These are phyloP conservation scores for Drosophila flavopinicola DNA, from an alignment of 2,888 invertebrate genomes.

Conservation along the genomic window DNA sequence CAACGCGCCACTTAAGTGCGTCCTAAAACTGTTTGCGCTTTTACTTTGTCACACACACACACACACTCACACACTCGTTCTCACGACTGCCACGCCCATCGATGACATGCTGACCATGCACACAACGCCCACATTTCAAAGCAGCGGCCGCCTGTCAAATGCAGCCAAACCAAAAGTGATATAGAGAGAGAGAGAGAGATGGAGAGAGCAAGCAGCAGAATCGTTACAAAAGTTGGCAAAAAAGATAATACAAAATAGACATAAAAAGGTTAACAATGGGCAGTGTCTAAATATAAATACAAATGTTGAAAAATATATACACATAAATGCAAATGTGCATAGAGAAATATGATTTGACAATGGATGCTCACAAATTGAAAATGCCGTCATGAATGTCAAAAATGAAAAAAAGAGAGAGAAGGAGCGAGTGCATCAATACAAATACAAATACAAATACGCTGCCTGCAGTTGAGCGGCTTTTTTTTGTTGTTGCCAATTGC, in stretches of 20 bases:
- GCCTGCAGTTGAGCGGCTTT: conserved; percentile 42
- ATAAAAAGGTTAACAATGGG: conserved; percentile 28
- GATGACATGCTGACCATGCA: conserved; percentile 60
- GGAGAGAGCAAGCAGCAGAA: conserved; percentile 6
- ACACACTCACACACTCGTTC: not conserved
- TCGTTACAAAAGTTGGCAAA: conserved; percentile 28
- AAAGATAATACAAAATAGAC: conserved; percentile 6
- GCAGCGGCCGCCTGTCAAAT: conserved; percentile 52
- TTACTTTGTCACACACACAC: conserved; percentile 58
- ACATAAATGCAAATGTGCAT: conserved; percentile 24
- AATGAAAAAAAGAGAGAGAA: not conserved
- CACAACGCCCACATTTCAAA: conserved; percentile 54
- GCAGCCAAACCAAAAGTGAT: conserved; percentile 36
- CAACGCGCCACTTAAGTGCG: conserved; percentile 76
- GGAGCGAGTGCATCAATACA: conserved; percentile 27
- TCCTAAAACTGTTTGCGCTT: conserved; percentile 75
- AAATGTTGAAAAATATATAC: conserved; percentile 32
- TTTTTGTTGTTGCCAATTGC: conserved; percentile 35
- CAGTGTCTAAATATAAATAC: conserved; percentile 29
- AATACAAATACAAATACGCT: no score
- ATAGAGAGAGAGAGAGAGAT: not conserved
- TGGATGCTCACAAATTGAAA: conserved; percentile 52
- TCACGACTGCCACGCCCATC: conserved; percentile 49
- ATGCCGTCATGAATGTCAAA: conserved; percentile 44
- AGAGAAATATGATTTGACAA: conserved; percentile 51